phyloP scores from a whole-genome alignment of 2,797 vertebrate species.

The Danio aesculapii region DNA sequence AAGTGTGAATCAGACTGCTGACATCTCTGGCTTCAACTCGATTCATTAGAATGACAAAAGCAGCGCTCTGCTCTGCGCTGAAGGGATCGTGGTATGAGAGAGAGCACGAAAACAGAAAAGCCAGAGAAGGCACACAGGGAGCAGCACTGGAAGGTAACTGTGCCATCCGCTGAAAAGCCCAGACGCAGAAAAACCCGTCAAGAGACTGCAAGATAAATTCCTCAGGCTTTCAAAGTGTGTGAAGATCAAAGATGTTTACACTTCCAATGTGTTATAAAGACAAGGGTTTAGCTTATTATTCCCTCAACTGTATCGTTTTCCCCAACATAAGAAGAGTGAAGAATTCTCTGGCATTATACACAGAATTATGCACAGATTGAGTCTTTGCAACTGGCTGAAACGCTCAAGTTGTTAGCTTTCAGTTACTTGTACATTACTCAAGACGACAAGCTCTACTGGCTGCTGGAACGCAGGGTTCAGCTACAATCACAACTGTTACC shows the following conservation, averaged over 20 bases:
- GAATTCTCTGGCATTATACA: slow-evolving; percentile 22
- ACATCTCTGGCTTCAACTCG: slow-evolving; percentile 74
- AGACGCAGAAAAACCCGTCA: slow-evolving; percentile 57
- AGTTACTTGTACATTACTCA: background rate
- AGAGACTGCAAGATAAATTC: slow-evolving; percentile 59
- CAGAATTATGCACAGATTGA: slow-evolving; percentile 46
- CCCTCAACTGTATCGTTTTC: slow-evolving; percentile 53
- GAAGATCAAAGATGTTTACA: slow-evolving; percentile 68
- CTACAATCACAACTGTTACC: slow-evolving; percentile 9
- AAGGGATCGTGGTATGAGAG: slow-evolving; percentile 50
- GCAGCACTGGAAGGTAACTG: slow-evolving; percentile 66
- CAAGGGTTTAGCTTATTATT: slow-evolving; percentile 55
- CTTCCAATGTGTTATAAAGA: slow-evolving; percentile 52
- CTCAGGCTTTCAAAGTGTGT: slow-evolving; percentile 55
- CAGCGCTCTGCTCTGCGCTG: slow-evolving; percentile 56
- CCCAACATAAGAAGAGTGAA: slow-evolving; percentile 49
- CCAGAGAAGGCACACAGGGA: slow-evolving; percentile 61
- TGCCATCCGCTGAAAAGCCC: slow-evolving; percentile 44
- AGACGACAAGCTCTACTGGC: background rate
- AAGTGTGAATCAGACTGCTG: slow-evolving; percentile 59
- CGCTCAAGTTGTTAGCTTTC: background rate
- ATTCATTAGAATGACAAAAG: slow-evolving; percentile 82
- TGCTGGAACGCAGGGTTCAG: slow-evolving; percentile 5
- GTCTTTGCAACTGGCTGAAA: slow-evolving; percentile 32
- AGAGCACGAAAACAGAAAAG: slow-evolving; percentile 28